Evolutionary conservation across 1,140 invertebrate species (phyloP).

Genomic region (Apis dorsata): DNA sequence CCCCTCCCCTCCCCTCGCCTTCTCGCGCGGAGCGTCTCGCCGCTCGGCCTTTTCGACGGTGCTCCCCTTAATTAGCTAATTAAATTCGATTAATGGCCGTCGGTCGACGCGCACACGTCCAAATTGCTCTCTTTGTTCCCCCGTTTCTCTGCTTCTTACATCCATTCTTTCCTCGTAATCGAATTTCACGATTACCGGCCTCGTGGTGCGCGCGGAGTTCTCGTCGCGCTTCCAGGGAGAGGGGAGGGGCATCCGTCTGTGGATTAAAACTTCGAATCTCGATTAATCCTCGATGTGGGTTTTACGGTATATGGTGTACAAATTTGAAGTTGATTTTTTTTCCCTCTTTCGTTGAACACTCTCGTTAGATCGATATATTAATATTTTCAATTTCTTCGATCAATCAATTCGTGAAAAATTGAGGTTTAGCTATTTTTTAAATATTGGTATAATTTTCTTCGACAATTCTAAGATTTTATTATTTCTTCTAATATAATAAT

Average conservation of each 20-base stretch:
- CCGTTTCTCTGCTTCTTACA: slow-evolving; percentile 49
- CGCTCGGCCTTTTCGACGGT: slow-evolving; percentile 41
- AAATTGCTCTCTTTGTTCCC: slow-evolving; percentile 64
- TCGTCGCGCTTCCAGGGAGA: too few species aligned
- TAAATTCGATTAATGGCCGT: slow-evolving; percentile 63
- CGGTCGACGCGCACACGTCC: slow-evolving; percentile 46
- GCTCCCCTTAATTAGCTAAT: slow-evolving; percentile 67
- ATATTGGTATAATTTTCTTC: too few species aligned
- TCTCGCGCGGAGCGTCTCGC: slow-evolving; percentile 33
- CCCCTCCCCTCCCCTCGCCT: too few species aligned
- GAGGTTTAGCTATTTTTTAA: too few species aligned
- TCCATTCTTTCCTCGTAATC: slow-evolving; percentile 53
- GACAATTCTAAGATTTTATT: too few species aligned
- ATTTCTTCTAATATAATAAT: too few species aligned
- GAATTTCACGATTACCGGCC: slow-evolving; percentile 41
- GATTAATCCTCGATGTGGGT: too few species aligned
- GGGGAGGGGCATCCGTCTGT: background rate
- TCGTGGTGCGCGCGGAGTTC: background rate
- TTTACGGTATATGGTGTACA: background rate
- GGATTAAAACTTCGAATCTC: background rate
- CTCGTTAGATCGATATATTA: too few species aligned
- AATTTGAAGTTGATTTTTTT: background rate
- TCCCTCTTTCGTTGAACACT: background rate
- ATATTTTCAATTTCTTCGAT: too few species aligned
- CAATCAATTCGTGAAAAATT: too few species aligned